Percentiles rank a stretch among this genome's conserved stretches.
phyloP scores from a whole-genome alignment of 2,888 invertebrate species.

The Tortrix viridana region DNA sequence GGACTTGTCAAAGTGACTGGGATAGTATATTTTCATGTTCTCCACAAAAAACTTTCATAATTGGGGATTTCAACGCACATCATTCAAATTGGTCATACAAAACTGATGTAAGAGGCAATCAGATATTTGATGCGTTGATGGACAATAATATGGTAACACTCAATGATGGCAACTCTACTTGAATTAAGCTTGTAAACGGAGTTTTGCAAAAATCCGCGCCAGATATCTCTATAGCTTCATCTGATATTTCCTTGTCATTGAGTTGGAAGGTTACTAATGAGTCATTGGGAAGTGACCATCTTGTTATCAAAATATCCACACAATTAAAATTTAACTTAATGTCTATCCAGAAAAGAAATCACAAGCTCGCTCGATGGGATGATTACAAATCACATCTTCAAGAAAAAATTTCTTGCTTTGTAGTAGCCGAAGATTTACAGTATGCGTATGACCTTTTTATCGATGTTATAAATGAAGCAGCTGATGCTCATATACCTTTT shows the following conservation, averaged over 20 bases:
- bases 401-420: no score
- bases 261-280: conserved; percentile 39
- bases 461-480: no score
- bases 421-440: no score
- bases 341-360: conserved; percentile 15
- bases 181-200: conserved; percentile 35
- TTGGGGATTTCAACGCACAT: conserved; percentile 41
- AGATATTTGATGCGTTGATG: conserved; percentile 36
- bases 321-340: background rate
- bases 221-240: conserved; percentile 37
- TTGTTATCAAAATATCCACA: conserved; percentile 31
- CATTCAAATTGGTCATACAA: conserved; percentile 42
- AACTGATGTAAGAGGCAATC: conserved; percentile 38
- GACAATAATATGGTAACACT: conserved; percentile 36
- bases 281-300: conserved; percentile 40
- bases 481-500: no score
- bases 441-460: no score
- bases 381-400: no score
- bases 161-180: conserved; percentile 40
- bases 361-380: no score
- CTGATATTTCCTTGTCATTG: conserved; percentile 39
- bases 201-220: conserved; percentile 38
- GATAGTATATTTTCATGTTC: conserved; percentile 23
- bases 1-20: conserved; percentile 29
- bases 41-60: conserved; percentile 19